A percentile compares a stretch with the other conserved stretches of the same genome.
phyloP scores from a whole-genome alignment of 2,888 invertebrate species.

The Chironomus tentans region DNA sequence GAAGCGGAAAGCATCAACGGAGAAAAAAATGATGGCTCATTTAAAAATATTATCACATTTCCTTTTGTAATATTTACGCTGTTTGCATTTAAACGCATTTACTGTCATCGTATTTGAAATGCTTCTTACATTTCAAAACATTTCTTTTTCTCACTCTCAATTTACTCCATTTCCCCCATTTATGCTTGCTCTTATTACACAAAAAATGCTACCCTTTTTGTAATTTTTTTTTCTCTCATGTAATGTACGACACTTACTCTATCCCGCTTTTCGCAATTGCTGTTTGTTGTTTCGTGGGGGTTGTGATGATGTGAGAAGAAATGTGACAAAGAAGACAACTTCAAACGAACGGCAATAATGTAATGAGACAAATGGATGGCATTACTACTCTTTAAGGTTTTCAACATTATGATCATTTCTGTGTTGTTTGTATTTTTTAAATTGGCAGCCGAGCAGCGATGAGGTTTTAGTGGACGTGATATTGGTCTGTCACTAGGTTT shows the following conservation, averaged over 20 bases:
- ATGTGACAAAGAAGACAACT: neutral
- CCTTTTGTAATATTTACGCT: neutral
- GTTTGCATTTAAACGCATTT: conserved; percentile 18
- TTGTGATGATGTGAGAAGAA: neutral
- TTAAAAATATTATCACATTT: conserved; percentile 13
- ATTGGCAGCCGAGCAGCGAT: no score
- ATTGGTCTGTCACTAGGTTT: no score
- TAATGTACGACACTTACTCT: neutral
- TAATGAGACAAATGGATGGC: neutral
- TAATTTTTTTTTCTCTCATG: no score
- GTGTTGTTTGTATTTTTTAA: no score
- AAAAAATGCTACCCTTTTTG: neutral
- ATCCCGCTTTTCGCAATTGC: neutral
- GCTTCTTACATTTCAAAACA: neutral
- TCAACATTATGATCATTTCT: neutral
- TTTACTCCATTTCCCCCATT: neutral
- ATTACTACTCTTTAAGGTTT: neutral
- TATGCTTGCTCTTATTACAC: neutral
- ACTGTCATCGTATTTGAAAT: neutral
- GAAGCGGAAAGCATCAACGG: neutral
- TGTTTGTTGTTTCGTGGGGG: neutral
- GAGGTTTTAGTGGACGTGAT: no score
- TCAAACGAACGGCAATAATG: neutral
- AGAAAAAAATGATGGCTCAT: conserved; percentile 1
- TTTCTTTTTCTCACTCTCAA: neutral